phyloP scores from a whole-genome alignment of 2,113 vertebrate species.

The Bubo blakistoni region DNA sequence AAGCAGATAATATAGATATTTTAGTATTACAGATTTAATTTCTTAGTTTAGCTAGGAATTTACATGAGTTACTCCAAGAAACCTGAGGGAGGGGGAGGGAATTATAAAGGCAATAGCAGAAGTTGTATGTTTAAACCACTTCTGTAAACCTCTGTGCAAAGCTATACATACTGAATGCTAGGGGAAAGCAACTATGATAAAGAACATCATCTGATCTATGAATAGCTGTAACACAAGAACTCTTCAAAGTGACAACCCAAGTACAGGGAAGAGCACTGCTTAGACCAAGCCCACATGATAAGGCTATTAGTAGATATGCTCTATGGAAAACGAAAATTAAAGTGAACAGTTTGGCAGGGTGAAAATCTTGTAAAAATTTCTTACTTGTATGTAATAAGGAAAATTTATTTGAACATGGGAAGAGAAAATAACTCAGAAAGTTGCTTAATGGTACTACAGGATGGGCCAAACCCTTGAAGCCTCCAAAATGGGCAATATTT shows the following conservation, averaged over 20 bases:
- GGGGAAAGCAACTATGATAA: neutral
- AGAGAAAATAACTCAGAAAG: neutral
- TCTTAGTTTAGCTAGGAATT: neutral
- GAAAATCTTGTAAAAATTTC: neutral
- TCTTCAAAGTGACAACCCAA: neutral
- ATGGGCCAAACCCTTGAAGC: neutral
- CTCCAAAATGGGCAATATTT: neutral
- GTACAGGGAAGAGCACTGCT: neutral
- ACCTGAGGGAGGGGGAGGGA: neutral
- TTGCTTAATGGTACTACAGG: neutral
- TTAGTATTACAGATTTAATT: slow-evolving; percentile 9
- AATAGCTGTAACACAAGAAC: neutral
- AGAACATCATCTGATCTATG: neutral
- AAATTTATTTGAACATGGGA: neutral
- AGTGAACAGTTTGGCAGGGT: neutral
- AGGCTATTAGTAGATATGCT: neutral
- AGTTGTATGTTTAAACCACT: neutral
- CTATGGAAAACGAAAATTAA: neutral
- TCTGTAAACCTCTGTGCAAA: neutral
- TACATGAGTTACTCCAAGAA: neutral
- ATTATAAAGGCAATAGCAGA: neutral
- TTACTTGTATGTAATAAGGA: neutral
- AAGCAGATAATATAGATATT: neutral
- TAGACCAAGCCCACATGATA: neutral
- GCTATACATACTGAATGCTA: neutral